Base-by-base conservation (phyloP, 2,888 invertebrate species). In the Salticus scenicus region DNA sequence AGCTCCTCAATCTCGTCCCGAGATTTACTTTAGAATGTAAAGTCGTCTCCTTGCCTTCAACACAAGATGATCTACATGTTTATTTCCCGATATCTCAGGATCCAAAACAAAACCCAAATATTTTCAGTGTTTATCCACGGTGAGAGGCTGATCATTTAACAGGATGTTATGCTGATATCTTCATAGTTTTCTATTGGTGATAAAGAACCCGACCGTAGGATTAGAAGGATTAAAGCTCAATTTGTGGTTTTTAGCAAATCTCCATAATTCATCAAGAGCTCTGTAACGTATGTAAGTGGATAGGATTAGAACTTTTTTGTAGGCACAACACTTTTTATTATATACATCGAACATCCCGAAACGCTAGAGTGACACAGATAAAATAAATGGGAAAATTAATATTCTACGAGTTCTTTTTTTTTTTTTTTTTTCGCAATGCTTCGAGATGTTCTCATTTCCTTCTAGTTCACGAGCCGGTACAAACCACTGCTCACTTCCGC, bases 71-170 rank as follows among this genome's bases (percentile, higher is more conserved):
- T 51, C 72, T 10, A 72, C 8, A n/a, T 72, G 72, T 12, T 7
- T 72, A 47, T 72, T 72, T 10, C 72, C 30, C 20, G 31, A 14
- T 27, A 71, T 42, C 42, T 71, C 71, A 42, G 42, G 7, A 42
- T 71, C 71, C 28, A 71, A 17, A 47, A 72, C 20, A 27, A 72
- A 72, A 2, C 57, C 51, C 7, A 72, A 30, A 51, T 72, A 72
- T 20, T 30, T 72, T 31, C 41, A 33, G 37, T 74, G 24, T 27
- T 63, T 74, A 7, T 37, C 37, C 0, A 12, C n/a, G 5, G 1
- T 12, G 0, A 74, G 17, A 1, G 8, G 42, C 20, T n/a, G 41
- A 28, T 41, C 4, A 12, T 66, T 66, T 42, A 75, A 0, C 5
- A 14, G 1, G 17, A 74, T 33, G 0, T 24, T 37, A 0, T 33